These are phyloP conservation scores for Epirrhoe tristata DNA, from an alignment of 2,888 invertebrate species.

Conservation along the genomic window DNA sequence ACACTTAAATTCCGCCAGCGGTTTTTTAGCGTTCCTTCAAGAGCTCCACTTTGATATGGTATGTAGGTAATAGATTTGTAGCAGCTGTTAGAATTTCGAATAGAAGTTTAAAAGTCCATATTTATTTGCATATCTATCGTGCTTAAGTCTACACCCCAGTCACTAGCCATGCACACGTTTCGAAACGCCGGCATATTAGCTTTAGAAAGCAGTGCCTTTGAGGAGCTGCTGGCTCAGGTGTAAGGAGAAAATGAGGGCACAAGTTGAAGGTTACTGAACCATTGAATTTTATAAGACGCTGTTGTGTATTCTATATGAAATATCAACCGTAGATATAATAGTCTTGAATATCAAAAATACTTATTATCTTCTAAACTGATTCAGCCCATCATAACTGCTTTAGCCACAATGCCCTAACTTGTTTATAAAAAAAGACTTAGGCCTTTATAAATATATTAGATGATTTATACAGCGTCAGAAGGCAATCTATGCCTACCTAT, in stretches of 20 bases:
- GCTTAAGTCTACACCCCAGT: conserved; percentile 30
- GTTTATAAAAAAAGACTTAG: no score
- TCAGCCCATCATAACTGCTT: no score
- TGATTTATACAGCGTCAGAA: no score
- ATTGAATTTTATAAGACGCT: background rate
- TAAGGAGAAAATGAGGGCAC: conserved; percentile 42
- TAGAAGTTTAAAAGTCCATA: background rate
- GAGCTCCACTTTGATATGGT: no score
- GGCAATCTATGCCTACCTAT: no score
- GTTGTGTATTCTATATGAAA: background rate
- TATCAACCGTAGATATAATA: background rate
- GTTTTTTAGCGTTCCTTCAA: no score
- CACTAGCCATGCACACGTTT: conserved; percentile 34
- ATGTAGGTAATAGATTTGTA: no score
- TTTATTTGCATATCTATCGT: conserved; percentile 11
- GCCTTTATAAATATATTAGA: no score
- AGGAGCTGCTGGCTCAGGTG: conserved; percentile 40
- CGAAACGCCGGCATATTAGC: conserved; percentile 48
- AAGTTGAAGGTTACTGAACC: conserved; percentile 50
- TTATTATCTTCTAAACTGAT: no score
- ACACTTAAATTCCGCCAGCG: no score
- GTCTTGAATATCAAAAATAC: no score
- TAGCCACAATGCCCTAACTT: conserved; percentile 8
- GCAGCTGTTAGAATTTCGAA: no score
- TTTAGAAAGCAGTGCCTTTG: conserved; percentile 54